A percentile compares a stretch with the other conserved stretches of the same genome.
phyloP scores from a whole-genome alignment of 2,888 invertebrate genomes.

The Temnothorax rugatulus region DNA sequence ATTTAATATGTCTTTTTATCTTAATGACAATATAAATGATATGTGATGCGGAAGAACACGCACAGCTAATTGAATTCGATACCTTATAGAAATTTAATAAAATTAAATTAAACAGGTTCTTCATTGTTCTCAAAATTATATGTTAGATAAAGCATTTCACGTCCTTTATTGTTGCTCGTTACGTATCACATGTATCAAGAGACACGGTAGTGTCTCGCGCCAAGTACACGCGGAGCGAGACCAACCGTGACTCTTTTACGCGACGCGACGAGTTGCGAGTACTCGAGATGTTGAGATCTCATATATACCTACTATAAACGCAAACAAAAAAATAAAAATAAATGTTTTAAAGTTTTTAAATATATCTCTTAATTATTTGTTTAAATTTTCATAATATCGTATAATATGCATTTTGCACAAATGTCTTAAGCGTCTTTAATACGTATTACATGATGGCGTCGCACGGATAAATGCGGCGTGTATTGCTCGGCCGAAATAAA shows the following conservation, averaged over 20 bases:
- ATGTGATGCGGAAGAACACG: background rate
- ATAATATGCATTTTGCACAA: background rate
- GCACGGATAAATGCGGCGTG: conserved; percentile 12
- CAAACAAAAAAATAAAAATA: background rate
- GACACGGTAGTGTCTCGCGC: too few species aligned
- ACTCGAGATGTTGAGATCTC: too few species aligned
- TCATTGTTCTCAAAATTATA: background rate
- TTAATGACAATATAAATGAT: background rate
- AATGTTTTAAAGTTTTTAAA: background rate
- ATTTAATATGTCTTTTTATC: background rate
- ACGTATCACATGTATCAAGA: background rate
- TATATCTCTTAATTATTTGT: background rate
- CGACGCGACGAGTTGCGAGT: too few species aligned
- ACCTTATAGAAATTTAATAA: conserved; percentile 1
- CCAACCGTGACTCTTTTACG: too few species aligned
- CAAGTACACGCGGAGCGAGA: too few species aligned
- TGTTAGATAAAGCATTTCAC: background rate
- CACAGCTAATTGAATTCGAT: background rate
- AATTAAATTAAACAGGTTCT: background rate
- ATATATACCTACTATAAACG: background rate
- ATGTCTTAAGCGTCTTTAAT: conserved; percentile 47
- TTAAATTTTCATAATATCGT: background rate
- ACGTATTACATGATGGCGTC: conserved; percentile 9
- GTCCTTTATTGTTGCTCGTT: background rate
- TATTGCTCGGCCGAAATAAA: conserved; percentile 58